Evolutionary conservation across 2,888 invertebrate species (phyloP).

Genomic region (Branchellion lobata): DNA sequence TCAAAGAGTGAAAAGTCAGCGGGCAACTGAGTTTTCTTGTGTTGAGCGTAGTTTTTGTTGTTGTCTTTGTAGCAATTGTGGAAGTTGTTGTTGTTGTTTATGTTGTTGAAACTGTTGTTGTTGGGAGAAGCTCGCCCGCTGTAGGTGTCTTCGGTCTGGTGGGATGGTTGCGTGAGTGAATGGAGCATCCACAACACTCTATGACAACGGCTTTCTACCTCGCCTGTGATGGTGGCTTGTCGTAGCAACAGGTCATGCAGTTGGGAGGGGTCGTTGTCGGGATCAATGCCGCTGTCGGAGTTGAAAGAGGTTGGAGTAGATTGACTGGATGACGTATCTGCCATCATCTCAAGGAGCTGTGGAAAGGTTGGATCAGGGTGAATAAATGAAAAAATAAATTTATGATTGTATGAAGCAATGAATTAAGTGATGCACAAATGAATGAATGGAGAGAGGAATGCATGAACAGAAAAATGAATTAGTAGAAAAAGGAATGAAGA

Average conservation of each 20-base stretch:
- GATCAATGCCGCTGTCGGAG: constrained; percentile 13
- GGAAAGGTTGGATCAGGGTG: not conserved
- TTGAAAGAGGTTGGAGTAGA: constrained; percentile 6
- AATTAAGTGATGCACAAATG: not conserved
- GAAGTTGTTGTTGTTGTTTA: too few relatives aligned
- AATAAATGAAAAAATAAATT: not conserved
- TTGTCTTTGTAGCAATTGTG: too few relatives aligned
- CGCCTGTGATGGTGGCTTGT: not conserved
- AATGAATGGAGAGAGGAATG: too few relatives aligned
- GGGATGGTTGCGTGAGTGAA: too few relatives aligned
- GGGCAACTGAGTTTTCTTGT: not conserved
- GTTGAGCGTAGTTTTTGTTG: too few relatives aligned
- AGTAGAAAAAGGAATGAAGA: not conserved
- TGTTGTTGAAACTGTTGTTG: too few relatives aligned
- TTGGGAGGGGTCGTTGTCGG: not conserved
- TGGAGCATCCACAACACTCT: too few relatives aligned
- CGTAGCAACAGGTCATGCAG: not conserved
- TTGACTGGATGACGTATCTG: not conserved
- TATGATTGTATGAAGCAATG: not conserved
- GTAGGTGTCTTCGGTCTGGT: too few relatives aligned
- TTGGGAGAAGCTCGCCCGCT: too few relatives aligned
- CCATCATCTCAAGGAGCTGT: not conserved
- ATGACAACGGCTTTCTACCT: too few relatives aligned
- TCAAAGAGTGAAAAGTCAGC: too few relatives aligned
- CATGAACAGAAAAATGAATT: not conserved